These are phyloP conservation scores for Eristalinus aeneus DNA, from an alignment of 2,888 invertebrate species.

Conservation along the genomic window DNA sequence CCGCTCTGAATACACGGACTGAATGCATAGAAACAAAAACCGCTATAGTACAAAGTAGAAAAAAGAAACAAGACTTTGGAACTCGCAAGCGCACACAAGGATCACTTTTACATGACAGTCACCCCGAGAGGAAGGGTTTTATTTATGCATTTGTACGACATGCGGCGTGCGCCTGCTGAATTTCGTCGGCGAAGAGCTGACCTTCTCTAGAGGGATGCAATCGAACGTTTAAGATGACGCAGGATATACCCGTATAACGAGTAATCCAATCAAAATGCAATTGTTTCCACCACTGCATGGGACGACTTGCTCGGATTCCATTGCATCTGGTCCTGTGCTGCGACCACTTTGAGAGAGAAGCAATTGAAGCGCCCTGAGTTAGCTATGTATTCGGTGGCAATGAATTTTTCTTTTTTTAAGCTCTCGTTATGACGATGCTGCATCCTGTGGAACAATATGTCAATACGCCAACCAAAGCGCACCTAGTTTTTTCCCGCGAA, in stretches of 20 bases:
- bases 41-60: background rate
- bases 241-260: background rate
- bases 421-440: background rate
- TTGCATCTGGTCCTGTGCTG: background rate
- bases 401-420: background rate
- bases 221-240: background rate
- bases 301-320: background rate
- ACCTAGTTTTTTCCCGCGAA: background rate
- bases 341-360: background rate
- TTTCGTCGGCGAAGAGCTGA: background rate
- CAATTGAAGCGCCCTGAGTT: background rate
- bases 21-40: background rate
- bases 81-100: constrained; percentile 20
- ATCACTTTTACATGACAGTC: constrained; percentile 57
- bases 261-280: background rate
- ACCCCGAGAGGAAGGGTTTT: background rate
- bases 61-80: background rate
- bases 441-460: background rate
- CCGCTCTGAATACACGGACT: constrained; percentile 14
- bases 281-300: background rate
- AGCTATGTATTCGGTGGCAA: background rate
- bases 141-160: constrained; percentile 39
- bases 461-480: background rate
- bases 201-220: background rate
- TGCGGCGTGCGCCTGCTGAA: background rate